phyloP scores from a whole-genome alignment of 1,140 invertebrate species.

The Caenorhabditis brenneri region DNA sequence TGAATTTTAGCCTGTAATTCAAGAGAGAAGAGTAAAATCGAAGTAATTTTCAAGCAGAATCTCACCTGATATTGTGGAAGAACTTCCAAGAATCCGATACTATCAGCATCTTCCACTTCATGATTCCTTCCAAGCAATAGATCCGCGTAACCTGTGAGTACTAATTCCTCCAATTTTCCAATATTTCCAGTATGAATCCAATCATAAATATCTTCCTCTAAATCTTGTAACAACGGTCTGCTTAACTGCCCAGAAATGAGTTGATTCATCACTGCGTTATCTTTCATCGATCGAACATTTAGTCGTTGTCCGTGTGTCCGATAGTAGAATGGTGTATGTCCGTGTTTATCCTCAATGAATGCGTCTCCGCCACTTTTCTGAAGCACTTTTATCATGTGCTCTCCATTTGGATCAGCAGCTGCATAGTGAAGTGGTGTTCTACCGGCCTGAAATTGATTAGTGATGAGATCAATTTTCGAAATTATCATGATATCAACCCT shows the following conservation, averaged over 20 bases:
- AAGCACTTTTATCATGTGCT: constrained; percentile 71
- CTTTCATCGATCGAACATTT: constrained; percentile 69
- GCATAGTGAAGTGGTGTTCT: constrained; percentile 69
- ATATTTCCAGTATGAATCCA: constrained; percentile 81
- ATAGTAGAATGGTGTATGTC: constrained; percentile 70
- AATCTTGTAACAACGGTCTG: constrained; percentile 67
- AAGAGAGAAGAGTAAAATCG: too few relatives aligned
- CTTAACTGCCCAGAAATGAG: constrained; percentile 68
- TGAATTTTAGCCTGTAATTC: constrained; percentile 84
- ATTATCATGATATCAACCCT: too few relatives aligned
- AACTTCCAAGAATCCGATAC: constrained; percentile 86
- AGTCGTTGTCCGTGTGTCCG: constrained; percentile 69
- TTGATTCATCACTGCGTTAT: constrained; percentile 71
- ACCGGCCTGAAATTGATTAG: constrained; percentile 61
- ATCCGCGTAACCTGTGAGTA: constrained; percentile 84
- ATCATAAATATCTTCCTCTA: constrained; percentile 75
- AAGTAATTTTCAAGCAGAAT: not conserved
- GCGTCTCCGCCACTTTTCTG: constrained; percentile 69
- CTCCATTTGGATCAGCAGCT: constrained; percentile 69
- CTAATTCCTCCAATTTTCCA: constrained; percentile 85
- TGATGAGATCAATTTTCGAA: too few relatives aligned
- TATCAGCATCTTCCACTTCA: constrained; percentile 75
- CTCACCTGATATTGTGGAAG: constrained; percentile 87
- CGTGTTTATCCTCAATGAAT: constrained; percentile 71
- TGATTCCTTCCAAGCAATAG: constrained; percentile 80